phyloP scores from a whole-genome alignment of 2,888 invertebrate species.

The Himalopsyche japonica region DNA sequence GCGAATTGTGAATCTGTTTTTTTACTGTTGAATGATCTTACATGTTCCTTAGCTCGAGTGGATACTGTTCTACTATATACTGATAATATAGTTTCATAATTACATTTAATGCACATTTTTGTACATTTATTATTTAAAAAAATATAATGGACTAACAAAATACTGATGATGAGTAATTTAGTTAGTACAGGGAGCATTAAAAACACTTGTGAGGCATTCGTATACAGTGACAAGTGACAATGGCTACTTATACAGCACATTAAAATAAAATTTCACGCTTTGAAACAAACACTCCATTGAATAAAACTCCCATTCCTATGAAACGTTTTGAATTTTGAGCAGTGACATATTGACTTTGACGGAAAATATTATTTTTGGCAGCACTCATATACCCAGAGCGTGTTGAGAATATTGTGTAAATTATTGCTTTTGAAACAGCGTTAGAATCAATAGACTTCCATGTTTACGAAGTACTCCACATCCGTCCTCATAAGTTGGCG shows the following conservation, averaged over 20 bases:
- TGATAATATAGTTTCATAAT: no score
- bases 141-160: no score
- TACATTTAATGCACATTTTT: no score
- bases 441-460: background rate
- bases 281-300: background rate
- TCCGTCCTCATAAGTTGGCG: background rate
- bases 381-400: background rate
- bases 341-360: background rate
- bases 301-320: background rate
- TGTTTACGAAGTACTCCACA: background rate
- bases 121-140: no score
- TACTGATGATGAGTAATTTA: no score
- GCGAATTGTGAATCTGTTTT: no score
- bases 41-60: no score
- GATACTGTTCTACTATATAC: no score
- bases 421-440: background rate
- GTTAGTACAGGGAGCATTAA: background rate
- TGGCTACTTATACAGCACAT: background rate
- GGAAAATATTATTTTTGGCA: background rate
- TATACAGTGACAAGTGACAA: background rate
- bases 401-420: background rate
- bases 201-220: background rate
- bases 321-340: background rate
- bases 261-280: background rate
- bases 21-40: no score